A percentile compares a stretch with the other conserved stretches of the same genome.
Conservation (phyloP, 1,140 invertebrate species). For the Drosophila kohkoa region DNA sequence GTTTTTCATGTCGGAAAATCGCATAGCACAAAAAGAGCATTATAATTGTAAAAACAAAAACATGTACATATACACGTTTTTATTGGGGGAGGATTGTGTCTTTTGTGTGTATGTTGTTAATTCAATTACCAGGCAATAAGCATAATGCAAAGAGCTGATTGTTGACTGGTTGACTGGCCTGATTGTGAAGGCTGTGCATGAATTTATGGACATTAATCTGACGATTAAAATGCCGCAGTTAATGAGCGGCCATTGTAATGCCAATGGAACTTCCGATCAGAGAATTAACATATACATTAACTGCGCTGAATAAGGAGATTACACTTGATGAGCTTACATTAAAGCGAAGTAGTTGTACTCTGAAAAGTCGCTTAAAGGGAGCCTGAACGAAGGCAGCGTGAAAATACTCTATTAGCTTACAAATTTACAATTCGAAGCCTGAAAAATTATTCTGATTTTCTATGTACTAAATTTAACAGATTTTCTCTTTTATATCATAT, state of each 20-base stretch:
- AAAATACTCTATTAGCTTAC: no score
- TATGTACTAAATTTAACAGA: not conserved
- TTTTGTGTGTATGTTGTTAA: slow-evolving; percentile 20
- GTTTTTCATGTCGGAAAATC: slow-evolving; percentile 17
- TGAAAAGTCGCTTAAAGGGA: not conserved
- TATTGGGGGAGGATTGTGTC: slow-evolving; percentile 4
- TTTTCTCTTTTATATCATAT: not conserved
- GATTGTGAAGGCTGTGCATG: not conserved
- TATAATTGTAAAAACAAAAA: slow-evolving; percentile 16
- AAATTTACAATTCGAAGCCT: no score
- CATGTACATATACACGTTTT: not conserved
- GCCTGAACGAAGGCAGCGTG: no score
- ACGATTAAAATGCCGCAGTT: slow-evolving; percentile 29
- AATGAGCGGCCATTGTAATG: slow-evolving; percentile 20
- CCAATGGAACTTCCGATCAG: not conserved
- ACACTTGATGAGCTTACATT: slow-evolving; percentile 4
- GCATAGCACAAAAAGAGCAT: slow-evolving; percentile 4
- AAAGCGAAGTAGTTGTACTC: not conserved
- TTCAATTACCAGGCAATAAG: slow-evolving; percentile 34
- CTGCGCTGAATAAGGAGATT: not conserved
- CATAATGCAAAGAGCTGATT: slow-evolving; percentile 12
- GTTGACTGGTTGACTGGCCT: slow-evolving; percentile 1
- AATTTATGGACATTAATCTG: slow-evolving; percentile 21
- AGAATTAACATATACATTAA: slow-evolving; percentile 20
- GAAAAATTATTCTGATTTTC: no score